These are phyloP conservation scores for Vollenhovia emeryi DNA, from an alignment of 1,140 invertebrate species.

Conservation along the genomic window DNA sequence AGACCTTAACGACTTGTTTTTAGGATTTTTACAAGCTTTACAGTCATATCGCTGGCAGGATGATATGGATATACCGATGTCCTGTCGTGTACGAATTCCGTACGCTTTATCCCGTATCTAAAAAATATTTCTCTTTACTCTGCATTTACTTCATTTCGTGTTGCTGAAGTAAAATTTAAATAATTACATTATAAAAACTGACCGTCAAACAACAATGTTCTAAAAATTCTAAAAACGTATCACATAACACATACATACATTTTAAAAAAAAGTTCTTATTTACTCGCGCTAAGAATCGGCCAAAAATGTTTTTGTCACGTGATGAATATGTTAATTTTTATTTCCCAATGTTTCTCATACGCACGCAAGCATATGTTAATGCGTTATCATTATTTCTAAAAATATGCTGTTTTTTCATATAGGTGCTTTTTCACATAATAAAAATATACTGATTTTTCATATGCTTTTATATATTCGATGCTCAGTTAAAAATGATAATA, in stretches of 20 bases:
- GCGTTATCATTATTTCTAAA: neutral
- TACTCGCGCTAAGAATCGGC: neutral
- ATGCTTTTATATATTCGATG: neutral
- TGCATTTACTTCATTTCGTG: neutral
- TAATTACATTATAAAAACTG: neutral
- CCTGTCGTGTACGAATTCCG: neutral
- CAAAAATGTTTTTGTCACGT: neutral
- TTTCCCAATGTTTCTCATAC: neutral
- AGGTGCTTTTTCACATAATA: neutral
- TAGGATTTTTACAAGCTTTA: constrained; percentile 2
- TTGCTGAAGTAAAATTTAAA: neutral
- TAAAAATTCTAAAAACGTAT: neutral
- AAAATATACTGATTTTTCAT: neutral
- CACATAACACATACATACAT: no score
- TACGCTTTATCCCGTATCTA: neutral
- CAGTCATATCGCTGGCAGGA: neutral
- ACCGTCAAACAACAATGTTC: neutral
- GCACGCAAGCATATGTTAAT: neutral
- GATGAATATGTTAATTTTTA: neutral
- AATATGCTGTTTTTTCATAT: neutral
- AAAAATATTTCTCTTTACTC: neutral
- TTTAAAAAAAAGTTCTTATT: neutral
- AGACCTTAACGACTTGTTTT: neutral
- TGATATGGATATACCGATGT: neutral
- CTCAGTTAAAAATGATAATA: neutral